Base-by-base conservation (phyloP, 1,140 invertebrate species). In the Leptinotarsa texana region DNA sequence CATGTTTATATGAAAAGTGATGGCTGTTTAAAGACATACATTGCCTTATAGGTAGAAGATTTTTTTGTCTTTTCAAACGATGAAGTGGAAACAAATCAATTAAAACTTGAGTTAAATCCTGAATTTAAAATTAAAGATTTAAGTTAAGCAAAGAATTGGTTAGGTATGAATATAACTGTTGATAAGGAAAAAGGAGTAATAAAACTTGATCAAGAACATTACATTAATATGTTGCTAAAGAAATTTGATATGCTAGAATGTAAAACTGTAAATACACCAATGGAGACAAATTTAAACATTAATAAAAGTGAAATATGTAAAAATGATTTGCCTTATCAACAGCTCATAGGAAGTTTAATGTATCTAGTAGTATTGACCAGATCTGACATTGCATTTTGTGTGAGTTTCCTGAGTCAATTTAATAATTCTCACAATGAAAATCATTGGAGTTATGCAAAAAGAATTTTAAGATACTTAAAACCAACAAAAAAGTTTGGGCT, bases 1-100 rank as follows among this genome's bases (percentile, higher is more conserved):
- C 66, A 61, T 82, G 81, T 70, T 72, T 21, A 82, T 74, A 69
- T 81, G 18, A 74, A 74, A 42, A 11, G 13, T 18, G 61, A 57
- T 61, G 49, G 15, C 6, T 24, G 33, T 57, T 68, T 61, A n/a
- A 69, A 24, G 17, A 57, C 66, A n/a, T 49, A 51, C 4, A 69
- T 74, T 13, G 66, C 21, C 49, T 18, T 74, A 24, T 74, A 74
- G 42, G 73, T 74, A 13, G 65, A 74, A n/a, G 73, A 74, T 74
- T 74, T 74, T 61, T 69, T 69, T 75, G 22, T 22, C 4, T 24
- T 24, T 4, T 24, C 24, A 24, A 24, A 24, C 24, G 24, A 24
- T 24, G 24, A 24, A 24, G 24, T 24, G 24, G 3, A 24, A 24
- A 24, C 24, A 24, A 24, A 24, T 4, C 24, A 4, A 24, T 24